Evolutionary conservation across 2,113 vertebrate species (phyloP).

Genomic region (Bungarus multicinctus): DNA sequence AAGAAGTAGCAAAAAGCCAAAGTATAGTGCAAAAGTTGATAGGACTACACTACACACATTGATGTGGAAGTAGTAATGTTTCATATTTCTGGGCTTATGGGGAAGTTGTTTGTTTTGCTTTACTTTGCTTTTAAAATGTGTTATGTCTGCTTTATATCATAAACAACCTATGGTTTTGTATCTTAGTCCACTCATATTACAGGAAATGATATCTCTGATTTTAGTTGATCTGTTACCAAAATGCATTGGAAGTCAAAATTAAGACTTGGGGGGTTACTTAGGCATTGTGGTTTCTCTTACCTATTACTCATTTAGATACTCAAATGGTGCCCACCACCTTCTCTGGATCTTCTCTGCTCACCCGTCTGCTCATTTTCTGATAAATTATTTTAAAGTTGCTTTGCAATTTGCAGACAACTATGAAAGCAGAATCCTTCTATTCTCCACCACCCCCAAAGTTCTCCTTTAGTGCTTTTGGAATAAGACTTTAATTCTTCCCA

Average conservation of each 20-base stretch:
- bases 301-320: background rate
- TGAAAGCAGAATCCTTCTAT: no score
- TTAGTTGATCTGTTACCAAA: background rate
- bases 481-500: background rate
- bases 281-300: background rate
- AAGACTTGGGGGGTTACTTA: background rate
- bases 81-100: background rate
- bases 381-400: background rate
- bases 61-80: background rate
- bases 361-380: background rate
- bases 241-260: background rate
- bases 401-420: background rate
- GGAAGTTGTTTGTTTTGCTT: background rate
- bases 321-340: background rate
- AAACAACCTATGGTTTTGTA: background rate
- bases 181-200: background rate
- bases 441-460: background rate
- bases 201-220: background rate
- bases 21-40: background rate
- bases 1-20: background rate
- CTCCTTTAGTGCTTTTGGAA: background rate
- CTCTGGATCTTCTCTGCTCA: background rate
- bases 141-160: background rate
- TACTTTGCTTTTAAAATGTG: background rate
- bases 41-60: background rate